A percentile compares a stretch with the other conserved stretches of the same genome.
Evolutionary conservation across 1,140 invertebrate species (phyloP).

Genomic region (Choristoneura fumiferana): DNA sequence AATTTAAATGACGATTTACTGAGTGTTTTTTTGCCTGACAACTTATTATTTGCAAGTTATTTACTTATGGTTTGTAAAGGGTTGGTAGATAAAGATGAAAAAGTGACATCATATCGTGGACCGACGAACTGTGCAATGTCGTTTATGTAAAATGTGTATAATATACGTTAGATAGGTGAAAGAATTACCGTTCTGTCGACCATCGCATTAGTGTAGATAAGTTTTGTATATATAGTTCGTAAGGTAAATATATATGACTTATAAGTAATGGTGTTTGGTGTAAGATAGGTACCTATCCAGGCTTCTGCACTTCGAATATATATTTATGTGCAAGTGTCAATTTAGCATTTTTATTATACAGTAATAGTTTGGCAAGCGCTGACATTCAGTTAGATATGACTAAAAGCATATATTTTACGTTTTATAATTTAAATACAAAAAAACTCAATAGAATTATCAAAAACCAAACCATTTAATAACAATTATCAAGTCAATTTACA

Average conservation of each 20-base stretch:
- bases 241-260: conserved; percentile 52
- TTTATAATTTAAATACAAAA: background rate
- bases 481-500: conserved; percentile 2
- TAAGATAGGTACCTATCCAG: conserved; percentile 72
- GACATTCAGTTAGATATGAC: background rate
- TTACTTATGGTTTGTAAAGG: background rate
- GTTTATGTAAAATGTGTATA: conserved; percentile 69
- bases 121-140: conserved; percentile 69
- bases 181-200: conserved; percentile 70
- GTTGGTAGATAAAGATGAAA: conserved; percentile 46
- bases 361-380: conserved; percentile 50
- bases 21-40: no score
- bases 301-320: conserved; percentile 69
- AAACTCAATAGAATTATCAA: background rate
- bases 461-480: background rate
- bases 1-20: no score
- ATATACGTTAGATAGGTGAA: conserved; percentile 68
- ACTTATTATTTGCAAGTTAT: no score
- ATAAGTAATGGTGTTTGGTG: conserved; percentile 73
- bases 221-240: conserved; percentile 67
- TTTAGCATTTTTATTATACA: conserved; percentile 63
- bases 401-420: background rate
- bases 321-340: conserved; percentile 75
- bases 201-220: conserved; percentile 62
- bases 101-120: conserved; percentile 63